These are phyloP conservation scores for Coryphaenoides rupestris DNA, from an alignment of 2,113 vertebrate species.

Conservation along the genomic window DNA sequence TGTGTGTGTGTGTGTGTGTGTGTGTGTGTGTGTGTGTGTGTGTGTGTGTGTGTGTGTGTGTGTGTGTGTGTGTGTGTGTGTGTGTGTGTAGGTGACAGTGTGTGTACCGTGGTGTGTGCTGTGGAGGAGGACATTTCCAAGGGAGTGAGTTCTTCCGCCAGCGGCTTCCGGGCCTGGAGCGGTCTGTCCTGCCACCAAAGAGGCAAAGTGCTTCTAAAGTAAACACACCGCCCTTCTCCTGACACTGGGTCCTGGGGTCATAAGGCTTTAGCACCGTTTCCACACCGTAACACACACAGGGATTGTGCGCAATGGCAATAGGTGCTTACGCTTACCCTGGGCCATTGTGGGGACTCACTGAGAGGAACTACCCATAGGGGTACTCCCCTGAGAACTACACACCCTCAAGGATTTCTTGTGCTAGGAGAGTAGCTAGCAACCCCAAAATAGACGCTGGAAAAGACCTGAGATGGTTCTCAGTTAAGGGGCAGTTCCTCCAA, in stretches of 20 bases:
- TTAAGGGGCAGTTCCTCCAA: too few species aligned
- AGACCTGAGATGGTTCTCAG: too few species aligned
- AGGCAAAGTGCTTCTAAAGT: slow-evolving; percentile 68
- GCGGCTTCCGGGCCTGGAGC: slow-evolving; percentile 47
- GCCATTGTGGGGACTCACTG: too few species aligned
- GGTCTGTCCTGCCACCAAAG: slow-evolving; percentile 54
- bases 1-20: slow-evolving; percentile 3
- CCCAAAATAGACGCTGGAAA: too few species aligned
- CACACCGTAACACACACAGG: too few species aligned
- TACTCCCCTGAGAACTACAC: too few species aligned
- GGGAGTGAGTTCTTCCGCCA: slow-evolving; percentile 16
- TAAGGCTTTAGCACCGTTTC: too few species aligned
- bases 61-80: neutral
- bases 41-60: neutral
- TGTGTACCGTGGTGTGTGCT: slow-evolving; percentile 59
- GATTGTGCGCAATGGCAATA: too few species aligned
- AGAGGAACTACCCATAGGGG: too few species aligned
- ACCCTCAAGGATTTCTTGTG: too few species aligned
- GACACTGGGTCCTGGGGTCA: neutral
- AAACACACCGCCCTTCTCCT: neutral
- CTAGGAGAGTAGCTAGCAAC: too few species aligned
- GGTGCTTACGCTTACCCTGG: too few species aligned
- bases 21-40: neutral
- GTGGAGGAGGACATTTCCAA: slow-evolving; percentile 54
- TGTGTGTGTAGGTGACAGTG: slow-evolving; percentile 40